Conservation (phyloP, 2,888 invertebrate genomes). For the Amiota communis region DNA sequence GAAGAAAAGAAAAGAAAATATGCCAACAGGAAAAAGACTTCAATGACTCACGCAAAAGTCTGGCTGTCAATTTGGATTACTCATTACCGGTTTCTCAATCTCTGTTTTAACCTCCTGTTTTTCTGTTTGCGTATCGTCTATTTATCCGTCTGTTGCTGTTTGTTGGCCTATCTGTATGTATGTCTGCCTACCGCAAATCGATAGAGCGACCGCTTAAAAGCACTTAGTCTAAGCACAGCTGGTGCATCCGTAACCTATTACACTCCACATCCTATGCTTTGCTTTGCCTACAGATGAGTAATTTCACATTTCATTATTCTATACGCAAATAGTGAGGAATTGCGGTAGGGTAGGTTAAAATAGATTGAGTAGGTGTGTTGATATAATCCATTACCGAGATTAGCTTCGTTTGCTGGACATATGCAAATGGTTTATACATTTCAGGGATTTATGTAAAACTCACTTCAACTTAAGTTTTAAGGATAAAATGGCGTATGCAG, state of each 20-base stretch:
- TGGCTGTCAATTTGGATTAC: neutral
- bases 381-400: slow-evolving; percentile 26
- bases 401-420: neutral
- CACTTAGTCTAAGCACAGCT: slow-evolving; percentile 17
- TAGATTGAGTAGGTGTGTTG: neutral
- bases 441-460: slow-evolving; percentile 17
- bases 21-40: no score
- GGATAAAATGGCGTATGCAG: neutral
- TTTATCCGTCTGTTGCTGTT: neutral
- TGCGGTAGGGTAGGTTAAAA: no score
- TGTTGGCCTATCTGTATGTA: neutral
- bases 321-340: neutral
- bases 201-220: slow-evolving; percentile 9
- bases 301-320: slow-evolving; percentile 18
- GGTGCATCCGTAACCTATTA: neutral
- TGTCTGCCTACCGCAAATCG: slow-evolving; percentile 14
- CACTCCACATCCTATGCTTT: no score
- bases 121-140: neutral
- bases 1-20: no score
- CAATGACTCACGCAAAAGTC: neutral
- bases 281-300: neutral
- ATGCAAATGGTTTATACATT: slow-evolving; percentile 25
- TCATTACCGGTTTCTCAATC: neutral
- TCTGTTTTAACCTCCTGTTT: neutral
- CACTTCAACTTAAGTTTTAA: neutral